phyloP scores from a whole-genome alignment of 2,888 invertebrate genomes.

The Psylliodes chrysocephalus region DNA sequence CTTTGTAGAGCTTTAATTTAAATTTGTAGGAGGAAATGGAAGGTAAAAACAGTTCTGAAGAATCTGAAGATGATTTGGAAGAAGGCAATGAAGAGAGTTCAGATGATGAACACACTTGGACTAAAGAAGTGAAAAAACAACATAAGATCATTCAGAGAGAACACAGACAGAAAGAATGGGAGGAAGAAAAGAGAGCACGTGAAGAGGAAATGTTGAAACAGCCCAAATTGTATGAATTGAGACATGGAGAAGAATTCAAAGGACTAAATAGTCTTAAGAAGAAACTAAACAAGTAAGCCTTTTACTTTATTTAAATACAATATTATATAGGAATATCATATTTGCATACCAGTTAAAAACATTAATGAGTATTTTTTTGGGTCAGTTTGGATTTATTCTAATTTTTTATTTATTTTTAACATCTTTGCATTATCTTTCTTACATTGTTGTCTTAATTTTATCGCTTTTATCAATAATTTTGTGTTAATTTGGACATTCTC shows the following conservation, averaged over 20 bases:
- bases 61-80: conserved; percentile 51
- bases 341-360: too few species aligned
- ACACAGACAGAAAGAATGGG: conserved; percentile 61
- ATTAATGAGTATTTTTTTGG: too few species aligned
- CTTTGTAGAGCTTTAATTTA: conserved; percentile 5
- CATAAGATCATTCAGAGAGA: conserved; percentile 73
- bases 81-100: conserved; percentile 68
- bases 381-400: too few species aligned
- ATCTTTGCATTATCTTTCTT: too few species aligned
- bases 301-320: not conserved
- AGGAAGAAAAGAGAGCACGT: conserved; percentile 53
- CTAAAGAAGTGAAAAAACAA: conserved; percentile 82
- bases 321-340: too few species aligned
- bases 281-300: conserved; percentile 66
- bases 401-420: too few species aligned
- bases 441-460: too few species aligned
- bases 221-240: conserved; percentile 72
- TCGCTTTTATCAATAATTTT: too few species aligned
- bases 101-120: conserved; percentile 85
- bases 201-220: conserved; percentile 58
- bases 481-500: too few species aligned
- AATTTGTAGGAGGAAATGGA: conserved; percentile 60
- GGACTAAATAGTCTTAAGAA: conserved; percentile 66
- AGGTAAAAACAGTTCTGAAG: conserved; percentile 64
- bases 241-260: conserved; percentile 71